Percentiles rank a stretch among this genome's conserved stretches.
Evolutionary conservation across 2,113 vertebrate genomes (phyloP).

Genomic region (Aptenodytes forsteri): DNA sequence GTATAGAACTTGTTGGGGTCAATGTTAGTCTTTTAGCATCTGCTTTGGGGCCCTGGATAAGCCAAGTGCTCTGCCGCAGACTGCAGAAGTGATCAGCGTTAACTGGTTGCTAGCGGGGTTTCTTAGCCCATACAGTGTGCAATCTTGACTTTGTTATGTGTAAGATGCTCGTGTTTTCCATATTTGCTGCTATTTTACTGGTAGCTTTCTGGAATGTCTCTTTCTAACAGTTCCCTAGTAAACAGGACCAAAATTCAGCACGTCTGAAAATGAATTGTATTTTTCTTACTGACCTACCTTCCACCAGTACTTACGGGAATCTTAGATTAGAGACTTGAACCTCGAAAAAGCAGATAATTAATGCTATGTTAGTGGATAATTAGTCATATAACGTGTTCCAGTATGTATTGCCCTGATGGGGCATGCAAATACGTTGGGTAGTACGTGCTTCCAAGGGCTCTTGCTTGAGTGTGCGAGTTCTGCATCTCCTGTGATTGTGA

Average conservation of each 20-base stretch:
- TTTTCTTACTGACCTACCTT: background rate
- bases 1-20: background rate
- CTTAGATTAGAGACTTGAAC: background rate
- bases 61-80: background rate
- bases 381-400: accelerated
- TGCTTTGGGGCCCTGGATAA: background rate
- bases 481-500: background rate
- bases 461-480: background rate
- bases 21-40: accelerated
- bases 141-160: background rate
- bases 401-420: background rate
- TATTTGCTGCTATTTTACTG: background rate
- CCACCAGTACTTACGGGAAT: background rate
- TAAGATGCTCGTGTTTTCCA: background rate
- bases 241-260: background rate
- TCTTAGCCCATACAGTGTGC: background rate
- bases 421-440: background rate
- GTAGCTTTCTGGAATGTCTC: background rate
- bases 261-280: background rate
- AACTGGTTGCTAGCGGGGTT: background rate
- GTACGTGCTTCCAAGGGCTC: background rate
- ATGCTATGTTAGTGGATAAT: background rate
- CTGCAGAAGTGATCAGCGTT: background rate
- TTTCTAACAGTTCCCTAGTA: background rate
- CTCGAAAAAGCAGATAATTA: background rate